Conservation (phyloP, 2,888 invertebrate genomes). For the Ametastegia equiseti region DNA sequence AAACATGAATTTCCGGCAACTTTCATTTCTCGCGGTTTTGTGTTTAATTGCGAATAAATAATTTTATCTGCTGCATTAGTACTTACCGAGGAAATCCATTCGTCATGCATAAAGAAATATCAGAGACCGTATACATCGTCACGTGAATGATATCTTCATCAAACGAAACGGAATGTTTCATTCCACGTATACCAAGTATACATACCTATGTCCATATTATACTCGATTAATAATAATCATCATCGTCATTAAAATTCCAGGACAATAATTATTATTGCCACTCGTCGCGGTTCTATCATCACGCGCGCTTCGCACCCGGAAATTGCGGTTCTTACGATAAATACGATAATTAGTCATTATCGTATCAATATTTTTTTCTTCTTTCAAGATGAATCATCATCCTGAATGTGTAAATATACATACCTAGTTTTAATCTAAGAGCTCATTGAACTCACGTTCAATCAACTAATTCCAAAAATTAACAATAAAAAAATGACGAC, state of each 20-base stretch:
- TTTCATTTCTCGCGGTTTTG: conserved; percentile 17
- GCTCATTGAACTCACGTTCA: no score
- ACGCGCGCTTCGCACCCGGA: neutral
- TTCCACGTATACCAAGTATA: neutral
- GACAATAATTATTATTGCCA: neutral
- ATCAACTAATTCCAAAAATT: no score
- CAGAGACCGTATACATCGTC: neutral
- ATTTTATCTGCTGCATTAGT: neutral
- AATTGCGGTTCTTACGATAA: neutral
- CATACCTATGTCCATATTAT: neutral
- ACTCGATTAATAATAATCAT: neutral
- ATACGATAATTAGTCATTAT: no score
- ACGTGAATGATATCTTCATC: neutral
- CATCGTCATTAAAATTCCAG: neutral
- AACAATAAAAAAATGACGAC: no score
- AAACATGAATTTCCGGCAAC: neutral
- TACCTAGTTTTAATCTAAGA: no score
- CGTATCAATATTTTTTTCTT: no score
- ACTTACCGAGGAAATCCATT: neutral
- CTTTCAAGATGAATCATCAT: no score
- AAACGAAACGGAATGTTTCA: neutral
- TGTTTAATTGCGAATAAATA: neutral
- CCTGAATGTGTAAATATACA: no score
- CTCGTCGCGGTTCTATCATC: neutral
- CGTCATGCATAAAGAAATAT: neutral